Evolutionary conservation across 2,888 invertebrate species (phyloP), one percentile per base, ranked within the genome.

Genomic region (Drosophila neoperkinsi): DNA sequence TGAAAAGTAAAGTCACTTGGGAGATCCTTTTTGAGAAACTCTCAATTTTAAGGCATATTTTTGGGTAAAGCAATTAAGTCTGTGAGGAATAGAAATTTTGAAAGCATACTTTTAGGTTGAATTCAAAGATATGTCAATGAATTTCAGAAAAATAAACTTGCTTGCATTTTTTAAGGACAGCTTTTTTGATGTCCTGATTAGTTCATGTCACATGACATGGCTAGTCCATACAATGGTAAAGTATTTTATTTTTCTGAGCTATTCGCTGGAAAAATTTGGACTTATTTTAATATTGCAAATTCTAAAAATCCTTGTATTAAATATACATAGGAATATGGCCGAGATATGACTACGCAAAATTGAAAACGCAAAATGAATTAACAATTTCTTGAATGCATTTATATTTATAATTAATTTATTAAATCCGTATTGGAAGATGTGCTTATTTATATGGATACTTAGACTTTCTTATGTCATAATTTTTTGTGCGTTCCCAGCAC

Each of bases 401-500:
- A 30, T 51, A 36, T 21, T n/a, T 41, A 28, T 25, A 51, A 28
- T 10, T 43, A 33, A 16, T 71, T 71, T 36, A 71, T n/a, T 34
- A 1, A 34, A 51, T 50, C 34, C 10, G 7, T 13, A 18, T 25
- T 25, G 3, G 18, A 60, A 52, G 16, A 52, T 25, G 16, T 31
- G 25, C n/a, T 56, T 46, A 46, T n/a, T 18, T 50, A 55, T 18
- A 28, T 50, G 31, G 30, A 21, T 13, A n/a, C 18, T 30, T 13
- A 21, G 21, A 21, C 11, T 49, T 63, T 31, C n/a, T 31, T 25
- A 34, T 56, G 43, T 72, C 55, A 84, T 55, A 81, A 60, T 41
- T 78, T 91, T 84, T 94, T 95, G 86, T 96, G 95, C 4, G 94
- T 94, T 75, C 94, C 94, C 62, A 96, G 94, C 56, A 96, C 95